Base-by-base conservation (phyloP, 2,888 invertebrate species). In the Acleris sparsana region DNA sequence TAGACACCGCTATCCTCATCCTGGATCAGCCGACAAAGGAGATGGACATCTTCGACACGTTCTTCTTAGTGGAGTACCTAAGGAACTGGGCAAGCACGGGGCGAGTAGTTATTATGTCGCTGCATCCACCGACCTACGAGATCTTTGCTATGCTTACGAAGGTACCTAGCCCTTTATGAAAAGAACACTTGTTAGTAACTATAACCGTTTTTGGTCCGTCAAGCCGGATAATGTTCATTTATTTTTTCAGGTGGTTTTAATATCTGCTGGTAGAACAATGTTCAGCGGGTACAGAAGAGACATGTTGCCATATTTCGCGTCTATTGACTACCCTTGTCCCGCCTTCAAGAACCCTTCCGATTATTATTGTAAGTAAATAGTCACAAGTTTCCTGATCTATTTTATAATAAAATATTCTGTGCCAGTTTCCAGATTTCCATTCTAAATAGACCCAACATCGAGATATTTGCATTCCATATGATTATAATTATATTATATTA, bases 341-440 rank as follows among this genome's bases (percentile, higher is more conserved):
- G 97, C 98, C 0, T 98, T 97, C 86, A 99, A 99, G 88, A 99
- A 99, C 83, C 98, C 98, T 58, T 98, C 98, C 0, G 99, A 99
- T 92, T 99, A 99, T 85, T 99, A 99, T 84, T 93, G 97, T 97
- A 91, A 95, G 96, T 94, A 67, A 44, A 33, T 3, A 9, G 9
- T 33, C 63, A 2, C 5, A 25, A 46, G 7, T 39, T 25, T 25
- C 7, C 7, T 39, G 39, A 4, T 13, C 13, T 13, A 39, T 39
- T 39, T 39, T 4, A 25, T 25, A 39, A 13, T 13, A 39, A 33
- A 33, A 33, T 9, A 33, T 2, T 33, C 3, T 3, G 29, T 29
- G 33, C 9, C 2, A 33, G 2, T 33, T 33, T 7, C 33, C 3
- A 2, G 33, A 33, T 33, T 33, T 33, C 33, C 9, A 9, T 9